Evolutionary conservation across 2,113 vertebrate species (phyloP).

Genomic region (Syngnathus typhle): DNA sequence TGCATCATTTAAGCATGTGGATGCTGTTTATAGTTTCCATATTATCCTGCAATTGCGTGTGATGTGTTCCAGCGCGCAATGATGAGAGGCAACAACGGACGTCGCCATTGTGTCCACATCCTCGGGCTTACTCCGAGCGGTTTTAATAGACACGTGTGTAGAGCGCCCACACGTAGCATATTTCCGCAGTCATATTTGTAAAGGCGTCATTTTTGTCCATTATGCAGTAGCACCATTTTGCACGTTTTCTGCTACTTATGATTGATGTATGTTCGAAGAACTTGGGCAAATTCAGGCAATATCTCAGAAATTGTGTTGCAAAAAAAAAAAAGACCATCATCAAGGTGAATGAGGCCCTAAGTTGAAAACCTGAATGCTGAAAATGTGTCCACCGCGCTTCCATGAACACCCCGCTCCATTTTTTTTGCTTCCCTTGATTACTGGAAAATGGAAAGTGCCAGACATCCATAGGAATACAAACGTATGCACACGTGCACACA

Average conservation of each 20-base stretch:
- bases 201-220: neutral
- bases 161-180: constrained; percentile 24
- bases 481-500: neutral
- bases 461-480: constrained; percentile 22
- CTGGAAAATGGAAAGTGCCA: constrained; percentile 44
- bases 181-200: constrained; percentile 1
- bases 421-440: constrained; percentile 30
- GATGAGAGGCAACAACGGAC: constrained; percentile 50
- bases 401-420: constrained; percentile 20
- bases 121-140: constrained; percentile 34
- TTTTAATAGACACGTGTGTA: constrained; percentile 39
- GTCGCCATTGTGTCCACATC: constrained; percentile 45
- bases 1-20: constrained; percentile 35
- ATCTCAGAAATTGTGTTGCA: neutral
- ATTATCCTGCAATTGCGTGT: constrained; percentile 40
- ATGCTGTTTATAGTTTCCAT: constrained; percentile 44
- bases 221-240: neutral
- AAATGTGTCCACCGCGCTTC: constrained; percentile 7
- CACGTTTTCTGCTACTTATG: neutral
- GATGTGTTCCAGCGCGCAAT: constrained; percentile 39
- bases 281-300: neutral
- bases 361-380: neutral
- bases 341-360: constrained; percentile 68
- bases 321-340: constrained; percentile 75
- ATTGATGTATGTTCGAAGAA: neutral